These are phyloP conservation scores for Mythimna albipuncta DNA, from an alignment of 2,888 invertebrate genomes.

Conservation along the genomic window DNA sequence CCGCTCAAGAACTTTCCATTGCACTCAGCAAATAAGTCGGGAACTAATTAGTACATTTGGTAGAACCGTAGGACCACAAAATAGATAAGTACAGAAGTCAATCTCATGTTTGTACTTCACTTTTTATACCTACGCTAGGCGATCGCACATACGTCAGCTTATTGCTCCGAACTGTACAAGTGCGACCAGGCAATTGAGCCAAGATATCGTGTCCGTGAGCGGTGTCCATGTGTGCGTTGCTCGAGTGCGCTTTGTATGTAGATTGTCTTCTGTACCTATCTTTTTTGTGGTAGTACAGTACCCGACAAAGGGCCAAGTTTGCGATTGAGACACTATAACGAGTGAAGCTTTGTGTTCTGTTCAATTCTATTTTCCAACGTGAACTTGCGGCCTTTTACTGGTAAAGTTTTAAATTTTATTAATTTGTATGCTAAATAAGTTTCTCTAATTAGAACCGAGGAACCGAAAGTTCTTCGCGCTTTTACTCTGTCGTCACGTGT, in stretches of 20 bases:
- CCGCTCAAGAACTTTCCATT: conserved; percentile 80
- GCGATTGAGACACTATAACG: conserved; percentile 79
- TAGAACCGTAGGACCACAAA: conserved; percentile 57
- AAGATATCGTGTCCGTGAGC: too few relatives aligned
- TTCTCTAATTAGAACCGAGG: conserved; percentile 56
- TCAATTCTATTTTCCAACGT: conserved; percentile 45
- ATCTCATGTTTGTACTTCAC: too few relatives aligned
- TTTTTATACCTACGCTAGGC: too few relatives aligned
- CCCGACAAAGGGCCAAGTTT: conserved; percentile 82
- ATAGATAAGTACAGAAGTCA: too few relatives aligned
- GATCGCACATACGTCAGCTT: too few relatives aligned
- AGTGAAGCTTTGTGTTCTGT: conserved; percentile 72
- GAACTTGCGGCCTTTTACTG: conserved; percentile 53
- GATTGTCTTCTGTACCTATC: too few relatives aligned
- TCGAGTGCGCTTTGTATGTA: too few relatives aligned
- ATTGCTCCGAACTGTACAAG: too few relatives aligned
- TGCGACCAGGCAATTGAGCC: too few relatives aligned
- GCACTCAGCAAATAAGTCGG: conserved; percentile 79
- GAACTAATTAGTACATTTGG: conserved; percentile 87
- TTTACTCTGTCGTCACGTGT: conserved; percentile 44
- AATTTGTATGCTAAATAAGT: conserved; percentile 62
- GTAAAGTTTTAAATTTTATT: conserved; percentile 60
- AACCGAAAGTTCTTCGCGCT: conserved; percentile 49
- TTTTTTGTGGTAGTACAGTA: conserved; percentile 50
- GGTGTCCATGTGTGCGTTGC: too few relatives aligned